Percentiles rank a stretch among this genome's conserved stretches.
phyloP scores from a whole-genome alignment of 2,797 vertebrate species.

The Synanceia verrucosa region DNA sequence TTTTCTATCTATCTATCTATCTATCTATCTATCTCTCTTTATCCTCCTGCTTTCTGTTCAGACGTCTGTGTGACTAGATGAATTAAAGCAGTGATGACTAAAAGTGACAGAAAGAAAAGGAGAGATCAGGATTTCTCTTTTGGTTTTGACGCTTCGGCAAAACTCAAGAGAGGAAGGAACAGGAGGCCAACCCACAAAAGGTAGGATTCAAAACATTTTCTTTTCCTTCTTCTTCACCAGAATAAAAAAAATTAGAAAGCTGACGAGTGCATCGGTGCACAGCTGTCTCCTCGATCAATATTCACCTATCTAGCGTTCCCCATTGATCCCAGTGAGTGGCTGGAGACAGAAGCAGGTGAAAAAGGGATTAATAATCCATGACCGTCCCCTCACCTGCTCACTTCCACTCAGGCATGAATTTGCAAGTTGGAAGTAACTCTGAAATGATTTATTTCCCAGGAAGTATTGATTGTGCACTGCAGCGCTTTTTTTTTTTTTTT shows the following conservation, averaged over 20 bases:
- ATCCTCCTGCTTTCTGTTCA: constrained; percentile 30
- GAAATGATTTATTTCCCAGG: constrained; percentile 38
- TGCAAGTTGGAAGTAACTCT: constrained; percentile 33
- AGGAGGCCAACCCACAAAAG: constrained; percentile 1
- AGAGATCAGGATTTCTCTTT: constrained; percentile 48
- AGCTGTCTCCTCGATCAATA: constrained; percentile 42
- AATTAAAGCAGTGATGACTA: constrained; percentile 62
- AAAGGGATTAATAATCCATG: constrained; percentile 59
- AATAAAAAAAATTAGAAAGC: not conserved
- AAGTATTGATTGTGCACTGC: constrained; percentile 47
- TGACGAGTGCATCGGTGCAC: constrained; percentile 14
- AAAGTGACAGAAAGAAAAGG: constrained; percentile 49
- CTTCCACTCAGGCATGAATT: constrained; percentile 45
- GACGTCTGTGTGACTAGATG: constrained; percentile 25
- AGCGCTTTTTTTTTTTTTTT: no score
- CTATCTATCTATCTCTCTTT: no score
- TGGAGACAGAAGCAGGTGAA: constrained; percentile 23
- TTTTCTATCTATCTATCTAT: no score
- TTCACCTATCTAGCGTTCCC: constrained; percentile 43
- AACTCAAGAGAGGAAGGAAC: constrained; percentile 34
- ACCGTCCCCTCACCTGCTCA: constrained; percentile 38
- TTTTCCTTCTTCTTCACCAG: not conserved
- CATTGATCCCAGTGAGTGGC: constrained; percentile 40
- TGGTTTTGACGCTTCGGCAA: constrained; percentile 35
- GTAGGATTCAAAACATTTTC: not conserved